Percentiles rank a stretch among this genome's conserved stretches.
Evolutionary conservation across 2,113 vertebrate species (phyloP).

Genomic region (Melanocharis versteri): DNA sequence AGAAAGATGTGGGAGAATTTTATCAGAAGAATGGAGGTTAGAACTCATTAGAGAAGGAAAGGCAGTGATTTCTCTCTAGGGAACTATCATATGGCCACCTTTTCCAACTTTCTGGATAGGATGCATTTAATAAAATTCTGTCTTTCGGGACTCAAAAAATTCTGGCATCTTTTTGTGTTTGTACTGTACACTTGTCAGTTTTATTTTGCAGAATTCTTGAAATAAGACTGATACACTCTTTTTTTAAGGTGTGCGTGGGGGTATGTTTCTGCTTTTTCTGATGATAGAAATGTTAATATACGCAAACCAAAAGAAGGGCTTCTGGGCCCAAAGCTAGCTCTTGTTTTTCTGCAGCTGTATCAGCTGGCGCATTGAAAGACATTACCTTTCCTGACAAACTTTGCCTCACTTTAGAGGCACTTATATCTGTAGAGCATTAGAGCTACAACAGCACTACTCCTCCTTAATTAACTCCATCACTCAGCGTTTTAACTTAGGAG

Average conservation of each 20-base stretch:
- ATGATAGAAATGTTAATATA: background rate
- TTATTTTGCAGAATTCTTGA: background rate
- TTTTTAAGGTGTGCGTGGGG: background rate
- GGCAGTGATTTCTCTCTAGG: background rate
- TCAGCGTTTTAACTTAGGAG: slow-evolving; percentile 46
- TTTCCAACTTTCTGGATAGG: background rate
- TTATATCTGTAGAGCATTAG: background rate
- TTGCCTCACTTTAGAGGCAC: background rate
- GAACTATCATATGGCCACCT: background rate
- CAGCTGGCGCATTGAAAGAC: background rate
- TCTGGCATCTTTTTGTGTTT: background rate
- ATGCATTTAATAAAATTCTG: background rate
- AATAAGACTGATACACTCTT: background rate
- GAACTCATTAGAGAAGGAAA: background rate
- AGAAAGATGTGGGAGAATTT: background rate
- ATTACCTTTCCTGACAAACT: background rate
- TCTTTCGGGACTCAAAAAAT: background rate
- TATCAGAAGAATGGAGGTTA: background rate
- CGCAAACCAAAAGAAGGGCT: background rate
- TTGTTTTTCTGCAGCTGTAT: background rate
- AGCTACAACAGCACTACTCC: background rate
- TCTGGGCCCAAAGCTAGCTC: background rate
- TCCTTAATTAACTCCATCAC: slow-evolving; percentile 54
- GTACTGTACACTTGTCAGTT: background rate
- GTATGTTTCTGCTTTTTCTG: background rate